Evolutionary conservation across 2,797 vertebrate species (phyloP), one percentile per base, ranked within the genome.

Genomic region (Enteromius fasciolatus): DNA sequence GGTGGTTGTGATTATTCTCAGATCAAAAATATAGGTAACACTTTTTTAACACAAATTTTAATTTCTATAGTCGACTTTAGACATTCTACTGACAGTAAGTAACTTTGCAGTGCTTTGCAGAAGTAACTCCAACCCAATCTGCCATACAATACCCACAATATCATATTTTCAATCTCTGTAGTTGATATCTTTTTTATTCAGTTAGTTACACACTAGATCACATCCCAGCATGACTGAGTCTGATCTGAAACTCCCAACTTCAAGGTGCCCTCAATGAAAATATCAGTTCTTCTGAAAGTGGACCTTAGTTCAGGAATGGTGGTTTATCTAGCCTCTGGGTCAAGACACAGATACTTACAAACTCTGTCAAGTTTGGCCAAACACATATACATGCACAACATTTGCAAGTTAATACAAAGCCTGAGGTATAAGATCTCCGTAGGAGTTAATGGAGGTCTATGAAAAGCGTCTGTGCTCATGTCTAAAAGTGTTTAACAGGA

Each of bases 401-500:
- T 8, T 57, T 75, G 50, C 14, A 31, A 66, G 9, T 64, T 74
- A 66, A 66, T 75, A 17, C 28, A 74, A 14, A 6, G 31, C 44
- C 33, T 57, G 23, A 23, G 23, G 25, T 82, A 10, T 33, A 68
- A 23, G 25, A 41, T 57, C 48, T 44, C 36, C 10, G 73, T 25
- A 20, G 57, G 46, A 74, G 80, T 50, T 64, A 75, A 74, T 66
- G 33, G 23, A 75, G 59, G 59, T 41, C 46, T 81, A 41, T 81
- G 70, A 81, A 73, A 81, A 23, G 61, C 8, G 44, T 44, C 23
- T 75, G 46, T 52, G 33, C n/a, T 28, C 41, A 2, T 66, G 15
- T 81, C 36, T 76, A 64, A 66, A 31, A 50, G 72, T 59, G n/a
- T 74, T 82, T 67, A 8, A 50, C 61, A 70, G 39, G 75, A 50